These are phyloP conservation scores for Pseudomyrmex flavicornis DNA, from an alignment of 1,140 invertebrate genomes.

Conservation along the genomic window DNA sequence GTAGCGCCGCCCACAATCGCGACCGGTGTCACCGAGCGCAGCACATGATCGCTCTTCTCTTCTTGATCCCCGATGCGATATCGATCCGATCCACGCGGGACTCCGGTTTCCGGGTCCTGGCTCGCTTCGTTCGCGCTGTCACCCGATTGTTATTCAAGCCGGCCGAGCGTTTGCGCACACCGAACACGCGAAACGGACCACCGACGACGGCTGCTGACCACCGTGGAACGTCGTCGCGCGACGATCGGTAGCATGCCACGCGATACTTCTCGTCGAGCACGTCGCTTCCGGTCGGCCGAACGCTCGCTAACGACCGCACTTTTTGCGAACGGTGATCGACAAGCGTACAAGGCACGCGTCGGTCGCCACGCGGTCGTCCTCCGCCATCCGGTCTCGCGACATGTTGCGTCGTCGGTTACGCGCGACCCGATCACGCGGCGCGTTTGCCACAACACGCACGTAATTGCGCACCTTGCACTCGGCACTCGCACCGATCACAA, in stretches of 20 bases:
- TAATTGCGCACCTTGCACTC: too few relatives aligned
- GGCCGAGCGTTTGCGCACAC: constrained; percentile 17
- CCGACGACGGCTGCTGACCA: constrained; percentile 23
- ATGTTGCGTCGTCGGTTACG: constrained; percentile 12
- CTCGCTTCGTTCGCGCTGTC: neutral
- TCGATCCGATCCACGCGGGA: constrained; percentile 6
- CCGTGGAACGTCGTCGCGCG: neutral
- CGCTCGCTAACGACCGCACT: constrained; percentile 32
- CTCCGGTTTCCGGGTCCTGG: neutral
- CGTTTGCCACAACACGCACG: neutral
- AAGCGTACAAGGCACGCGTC: constrained; percentile 41
- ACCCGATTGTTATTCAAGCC: constrained; percentile 26
- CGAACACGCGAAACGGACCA: neutral
- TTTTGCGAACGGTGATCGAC: constrained; percentile 63
- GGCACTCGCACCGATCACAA: too few relatives aligned
- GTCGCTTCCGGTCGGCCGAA: constrained; percentile 17
- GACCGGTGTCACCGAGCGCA: constrained; percentile 72
- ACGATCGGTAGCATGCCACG: constrained; percentile 50
- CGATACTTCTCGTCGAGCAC: constrained; percentile 1
- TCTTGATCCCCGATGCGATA: constrained; percentile 55
- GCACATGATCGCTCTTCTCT: constrained; percentile 39
- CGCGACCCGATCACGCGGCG: neutral
- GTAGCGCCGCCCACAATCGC: constrained; percentile 61
- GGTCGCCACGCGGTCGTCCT: constrained; percentile 31
- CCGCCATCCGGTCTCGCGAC: constrained; percentile 27